Conservation (phyloP, 2,888 invertebrate genomes). For the Phrixothrix hirtus region DNA sequence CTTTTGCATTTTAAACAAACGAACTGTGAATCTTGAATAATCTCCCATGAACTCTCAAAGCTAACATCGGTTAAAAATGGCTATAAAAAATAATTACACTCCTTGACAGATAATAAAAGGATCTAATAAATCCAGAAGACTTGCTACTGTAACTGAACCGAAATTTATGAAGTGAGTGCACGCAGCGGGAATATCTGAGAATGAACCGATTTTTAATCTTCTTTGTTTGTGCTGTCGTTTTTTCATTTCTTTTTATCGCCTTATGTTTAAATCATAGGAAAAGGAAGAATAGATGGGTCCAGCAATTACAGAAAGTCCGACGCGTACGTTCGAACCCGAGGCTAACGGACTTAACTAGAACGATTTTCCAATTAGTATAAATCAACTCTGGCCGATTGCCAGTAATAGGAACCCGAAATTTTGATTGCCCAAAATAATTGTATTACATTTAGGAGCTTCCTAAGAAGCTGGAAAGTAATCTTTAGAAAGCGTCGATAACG, state of each 20-base stretch:
- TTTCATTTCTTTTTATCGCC: slow-evolving; percentile 17
- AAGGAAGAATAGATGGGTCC: slow-evolving; percentile 10
- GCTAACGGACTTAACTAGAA: slow-evolving; percentile 36
- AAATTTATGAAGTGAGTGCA: slow-evolving; percentile 42
- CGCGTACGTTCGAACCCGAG: slow-evolving; percentile 19
- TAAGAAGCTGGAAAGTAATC: slow-evolving; percentile 34
- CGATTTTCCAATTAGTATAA: slow-evolving; percentile 45
- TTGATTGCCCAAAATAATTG: slow-evolving; percentile 27
- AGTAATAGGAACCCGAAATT: slow-evolving; percentile 38
- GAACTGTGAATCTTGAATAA: background rate
- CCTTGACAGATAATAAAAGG: slow-evolving; percentile 45
- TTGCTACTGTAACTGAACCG: slow-evolving; percentile 41
- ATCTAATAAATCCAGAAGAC: slow-evolving; percentile 42
- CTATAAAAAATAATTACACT: slow-evolving; percentile 42
- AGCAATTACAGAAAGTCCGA: slow-evolving; percentile 11
- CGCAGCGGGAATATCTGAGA: slow-evolving; percentile 33
- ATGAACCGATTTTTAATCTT: slow-evolving; percentile 13
- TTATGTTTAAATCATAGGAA: slow-evolving; percentile 10
- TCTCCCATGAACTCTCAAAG: background rate
- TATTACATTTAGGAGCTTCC: slow-evolving; percentile 7
- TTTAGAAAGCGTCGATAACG: slow-evolving; percentile 32
- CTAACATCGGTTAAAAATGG: slow-evolving; percentile 29
- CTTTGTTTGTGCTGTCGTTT: slow-evolving; percentile 20
- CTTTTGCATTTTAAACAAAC: background rate
- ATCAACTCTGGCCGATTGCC: slow-evolving; percentile 33